Evolutionary conservation across 2,797 vertebrate genomes (phyloP), one percentile per base, ranked within the genome.

Genomic region (Acomys russatus): DNA sequence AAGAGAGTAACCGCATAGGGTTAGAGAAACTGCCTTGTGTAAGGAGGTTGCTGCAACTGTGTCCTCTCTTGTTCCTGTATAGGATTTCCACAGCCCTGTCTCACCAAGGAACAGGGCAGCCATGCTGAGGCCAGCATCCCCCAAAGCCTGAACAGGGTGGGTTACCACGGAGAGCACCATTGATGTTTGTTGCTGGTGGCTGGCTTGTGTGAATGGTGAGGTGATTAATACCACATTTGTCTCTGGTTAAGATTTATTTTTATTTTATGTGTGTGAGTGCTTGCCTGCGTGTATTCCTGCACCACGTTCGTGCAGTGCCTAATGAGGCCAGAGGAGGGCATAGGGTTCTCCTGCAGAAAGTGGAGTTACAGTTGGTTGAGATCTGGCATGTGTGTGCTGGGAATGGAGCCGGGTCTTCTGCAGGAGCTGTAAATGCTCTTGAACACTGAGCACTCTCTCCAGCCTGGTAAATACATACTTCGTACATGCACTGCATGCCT

Each of bases 71-170:
- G 73, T 74, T 74, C n/a, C 33, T 6, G 17, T 20, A n/a, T n/a
- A 73, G n/a, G 83, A 44, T 33, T 25, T 49, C 51, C 1, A 74
- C 66, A 30, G 12, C 44, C 30, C 9, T 0, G n/a, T 11, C 33
- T 87, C 44, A 18, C 51, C 8, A 30, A 17, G 35, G 10, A 0
- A 0, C 59, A 20, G 49, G 64, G 78, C 28, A n/a, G 83, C 38
- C 3, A 10, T 0, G 3, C 14, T 0, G 0, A 56, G 35, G 44
- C 28, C 63, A 23, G 71, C 0, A 44, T 20, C 20, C 35, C 54
- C 49, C 1, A 25, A 25, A 25, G 66, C 51, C 73, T 6, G 14
- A 23, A 8, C 0, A 15, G 30, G 9, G 68, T 0, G 7, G 5
- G 38, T 12, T 18, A 1, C 54, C 59, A 76, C 1, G 49, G 49